phyloP scores from a whole-genome alignment of 2,797 vertebrate species.

The Meda fulgida region DNA sequence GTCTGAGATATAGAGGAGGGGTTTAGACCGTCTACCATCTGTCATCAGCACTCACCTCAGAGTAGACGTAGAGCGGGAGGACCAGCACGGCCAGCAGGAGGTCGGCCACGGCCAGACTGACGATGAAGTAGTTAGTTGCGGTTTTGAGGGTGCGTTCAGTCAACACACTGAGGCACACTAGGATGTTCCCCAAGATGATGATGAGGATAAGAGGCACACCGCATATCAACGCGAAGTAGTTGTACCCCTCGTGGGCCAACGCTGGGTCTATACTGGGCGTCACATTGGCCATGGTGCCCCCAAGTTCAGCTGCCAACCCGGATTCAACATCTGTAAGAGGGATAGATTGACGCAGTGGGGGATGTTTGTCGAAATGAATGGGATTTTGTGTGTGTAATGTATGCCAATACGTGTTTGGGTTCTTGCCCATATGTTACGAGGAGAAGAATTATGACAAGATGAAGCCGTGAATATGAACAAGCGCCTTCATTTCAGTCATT shows the following conservation, averaged over 20 bases:
- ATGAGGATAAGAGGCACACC: slow-evolving; percentile 74
- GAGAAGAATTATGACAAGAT: slow-evolving; percentile 5
- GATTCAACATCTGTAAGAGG: slow-evolving; percentile 67
- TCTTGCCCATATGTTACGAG: neutral
- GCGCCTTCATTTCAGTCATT: neutral
- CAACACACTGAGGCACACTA: slow-evolving; percentile 79
- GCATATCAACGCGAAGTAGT: slow-evolving; percentile 73
- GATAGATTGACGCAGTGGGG: neutral
- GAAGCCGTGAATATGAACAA: slow-evolving; percentile 16
- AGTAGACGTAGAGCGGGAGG: slow-evolving; percentile 78
- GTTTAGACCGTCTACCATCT: neutral
- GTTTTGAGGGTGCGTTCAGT: slow-evolving; percentile 80
- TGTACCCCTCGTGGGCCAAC: slow-evolving; percentile 61
- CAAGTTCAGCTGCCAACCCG: slow-evolving; percentile 44
- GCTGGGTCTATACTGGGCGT: slow-evolving; percentile 60
- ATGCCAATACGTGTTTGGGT: neutral
- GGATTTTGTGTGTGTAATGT: slow-evolving; percentile 11
- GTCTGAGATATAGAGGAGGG: neutral
- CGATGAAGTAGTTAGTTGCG: slow-evolving; percentile 81
- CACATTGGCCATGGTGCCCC: slow-evolving; percentile 72
- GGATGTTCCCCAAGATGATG: slow-evolving; percentile 77
- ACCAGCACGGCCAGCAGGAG: slow-evolving; percentile 78
- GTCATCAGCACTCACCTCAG: slow-evolving; percentile 69
- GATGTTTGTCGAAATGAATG: neutral
- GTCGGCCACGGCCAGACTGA: slow-evolving; percentile 78